Conservation (phyloP, 2,113 vertebrate species). For the Neogobius melanostomus region DNA sequence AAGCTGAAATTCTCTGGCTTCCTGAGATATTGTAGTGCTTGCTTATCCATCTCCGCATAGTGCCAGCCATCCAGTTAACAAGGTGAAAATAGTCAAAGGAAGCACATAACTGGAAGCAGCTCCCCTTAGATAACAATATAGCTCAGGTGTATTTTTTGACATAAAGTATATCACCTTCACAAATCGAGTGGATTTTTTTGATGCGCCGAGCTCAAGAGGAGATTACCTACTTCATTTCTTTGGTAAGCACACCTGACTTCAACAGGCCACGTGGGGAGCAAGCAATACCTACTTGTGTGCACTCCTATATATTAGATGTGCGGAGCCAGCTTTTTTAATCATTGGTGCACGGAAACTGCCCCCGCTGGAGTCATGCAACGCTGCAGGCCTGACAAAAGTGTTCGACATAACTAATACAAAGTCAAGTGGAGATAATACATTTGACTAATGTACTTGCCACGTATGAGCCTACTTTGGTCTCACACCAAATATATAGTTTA, state of each 20-base stretch:
- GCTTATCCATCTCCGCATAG: constrained; percentile 57
- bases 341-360: constrained; percentile 34
- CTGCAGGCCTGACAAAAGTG: constrained; percentile 1
- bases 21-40: constrained; percentile 42
- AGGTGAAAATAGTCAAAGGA: constrained; percentile 49
- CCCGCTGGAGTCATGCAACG: constrained; percentile 26
- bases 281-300: constrained; percentile 16
- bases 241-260: constrained; percentile 31
- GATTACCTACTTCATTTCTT: constrained; percentile 35
- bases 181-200: constrained; percentile 27
- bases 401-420: constrained; percentile 6
- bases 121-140: constrained; percentile 51
- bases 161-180: constrained; percentile 28
- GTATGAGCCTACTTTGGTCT: not conserved
- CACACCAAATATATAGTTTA: not conserved
- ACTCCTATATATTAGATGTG: constrained; percentile 17
- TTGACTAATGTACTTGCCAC: not conserved
- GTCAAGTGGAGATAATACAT: not conserved
- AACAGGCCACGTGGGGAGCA: constrained; percentile 14
- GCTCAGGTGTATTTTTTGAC: constrained; percentile 19
- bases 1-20: constrained; percentile 34
- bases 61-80: constrained; percentile 46
- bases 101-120: constrained; percentile 31
- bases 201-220: constrained; percentile 11
- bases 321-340: constrained; percentile 28